Base-by-base conservation (phyloP, 2,888 invertebrate genomes). In the Pinctada fucata region DNA sequence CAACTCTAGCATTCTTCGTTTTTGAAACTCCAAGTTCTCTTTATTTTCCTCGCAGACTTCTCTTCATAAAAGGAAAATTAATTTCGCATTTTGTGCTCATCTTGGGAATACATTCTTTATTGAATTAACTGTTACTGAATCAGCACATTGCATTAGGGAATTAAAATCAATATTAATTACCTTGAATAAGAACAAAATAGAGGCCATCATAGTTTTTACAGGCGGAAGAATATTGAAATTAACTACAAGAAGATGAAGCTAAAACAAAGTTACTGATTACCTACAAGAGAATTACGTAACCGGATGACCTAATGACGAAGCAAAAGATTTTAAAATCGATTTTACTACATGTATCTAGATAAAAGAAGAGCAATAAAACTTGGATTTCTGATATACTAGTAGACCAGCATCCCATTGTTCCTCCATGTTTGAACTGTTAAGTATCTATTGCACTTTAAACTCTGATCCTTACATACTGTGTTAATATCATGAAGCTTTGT, bases 11-110 rank as follows among this genome's bases (percentile, higher is more conserved):
- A 31, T 31, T 31, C 31, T 31, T 31, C 31, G 31, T 6, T 58
- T 58, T 58, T 58, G 58, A 58, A 13, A 58, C 6, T 58, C 13
- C 6, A 58, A 6, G 6, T 13, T 58, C 13, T 13, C 58, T 58
- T 58, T 13, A 13, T 58, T 58, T 13, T 58, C 13, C 58, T 10
- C 58, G 58, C 58, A 58, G 58, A 58, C 58, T 58, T 58, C 58
- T 58, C 13, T 13, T 13, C 58, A 58, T 58, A 58, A 58, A 58
- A 58, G 13, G 58, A 58, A 58, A 58, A 58, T 58, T 58, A 58
- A 58, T 58, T 58, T 58, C 58, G 58, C 58, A 58, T 58, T 58
- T 58, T 58, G 58, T 58, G 58, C 58, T 58, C 58, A 58, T 58
- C 58, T 13, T 31, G 58, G 58, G 58, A 58, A 58, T 58, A 58